phyloP scores from a whole-genome alignment of 2,888 invertebrate genomes.

The Eristalis pertinax region DNA sequence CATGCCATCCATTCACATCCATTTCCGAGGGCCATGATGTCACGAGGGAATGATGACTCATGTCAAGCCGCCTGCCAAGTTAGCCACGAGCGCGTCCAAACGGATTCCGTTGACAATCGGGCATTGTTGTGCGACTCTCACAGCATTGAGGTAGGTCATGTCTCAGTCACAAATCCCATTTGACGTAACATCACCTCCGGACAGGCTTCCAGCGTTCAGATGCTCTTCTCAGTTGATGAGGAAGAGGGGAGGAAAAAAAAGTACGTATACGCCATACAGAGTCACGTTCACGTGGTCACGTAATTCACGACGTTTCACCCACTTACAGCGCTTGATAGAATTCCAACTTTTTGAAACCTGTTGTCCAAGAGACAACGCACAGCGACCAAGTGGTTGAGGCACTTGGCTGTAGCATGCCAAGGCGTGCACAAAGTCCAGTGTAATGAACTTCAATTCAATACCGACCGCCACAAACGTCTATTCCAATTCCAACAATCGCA shows the following conservation, averaged over 20 bases:
- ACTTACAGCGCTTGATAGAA: slow-evolving; percentile 17
- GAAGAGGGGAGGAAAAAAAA: not conserved
- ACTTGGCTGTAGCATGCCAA: slow-evolving; percentile 7
- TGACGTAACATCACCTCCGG: not conserved
- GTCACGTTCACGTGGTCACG: slow-evolving; percentile 25
- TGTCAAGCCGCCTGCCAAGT: not conserved
- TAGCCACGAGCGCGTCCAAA: not conserved
- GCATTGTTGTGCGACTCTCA: not conserved
- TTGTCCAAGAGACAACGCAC: not conserved
- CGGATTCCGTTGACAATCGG: not conserved
- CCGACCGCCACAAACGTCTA: not conserved
- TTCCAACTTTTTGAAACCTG: slow-evolving; percentile 42
- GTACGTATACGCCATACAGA: slow-evolving; percentile 4
- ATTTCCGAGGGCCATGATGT: not conserved
- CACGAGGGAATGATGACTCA: not conserved
- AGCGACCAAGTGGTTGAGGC: not conserved
- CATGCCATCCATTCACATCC: not conserved
- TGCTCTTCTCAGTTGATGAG: not conserved
- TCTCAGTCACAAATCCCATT: not conserved
- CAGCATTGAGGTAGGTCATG: not conserved
- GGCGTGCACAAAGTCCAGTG: not conserved
- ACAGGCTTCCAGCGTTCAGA: not conserved
- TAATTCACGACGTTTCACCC: slow-evolving; percentile 12
- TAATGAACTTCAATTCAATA: slow-evolving; percentile 19
- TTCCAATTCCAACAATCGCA: slow-evolving; percentile 7